Base-by-base conservation (phyloP, 2,888 invertebrate genomes). In the Mimachlamys varia region DNA sequence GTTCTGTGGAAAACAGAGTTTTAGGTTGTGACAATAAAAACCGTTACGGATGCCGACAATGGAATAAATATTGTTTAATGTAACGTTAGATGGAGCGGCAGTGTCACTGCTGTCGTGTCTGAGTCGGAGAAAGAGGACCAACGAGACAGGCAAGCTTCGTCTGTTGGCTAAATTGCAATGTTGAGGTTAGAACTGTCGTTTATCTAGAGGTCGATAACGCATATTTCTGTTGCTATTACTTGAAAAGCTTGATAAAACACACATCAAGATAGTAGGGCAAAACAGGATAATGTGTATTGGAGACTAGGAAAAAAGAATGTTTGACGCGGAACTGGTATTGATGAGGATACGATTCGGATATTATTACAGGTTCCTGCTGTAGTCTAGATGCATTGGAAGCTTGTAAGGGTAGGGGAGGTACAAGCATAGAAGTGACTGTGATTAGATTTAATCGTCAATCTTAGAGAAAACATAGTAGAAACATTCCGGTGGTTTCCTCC, bases 201-300 rank as follows among this genome's bases (percentile, higher is more conserved):
- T 76, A 22, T 76, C 76, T 76, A 13, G 10, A 76, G 76, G 76
- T 76, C 76, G 76, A 76, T 76, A 27, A 76, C 33, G 76, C 76
- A 76, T 76, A 76, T 76, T 76, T 76, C 76, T 76, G 76, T 76
- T 76, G 76, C 76, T 76, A 76, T 76, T 76, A 27, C 76, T 76
- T 76, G 76, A 76, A 76, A 76, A 76, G 76, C 76, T 76, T 76
- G 76, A 76, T 76, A 76, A 33, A 76, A 76, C 76, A 76, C 76
- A 27, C 76, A 76, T 27, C 76, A 76, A 22, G 33, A 76, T 12
- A 76, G 76, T 27, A 27, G 76, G 33, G 76, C 33, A 76, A 76
- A 76, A 33, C 33, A 12, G 76, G 76, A 76, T 76, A 76, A 76
- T 33, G 22, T 76, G 62, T 62, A 62, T 62, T 62, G 33, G 76